phyloP scores from a whole-genome alignment of 2,797 vertebrate species.

The Anguilla megastoma region DNA sequence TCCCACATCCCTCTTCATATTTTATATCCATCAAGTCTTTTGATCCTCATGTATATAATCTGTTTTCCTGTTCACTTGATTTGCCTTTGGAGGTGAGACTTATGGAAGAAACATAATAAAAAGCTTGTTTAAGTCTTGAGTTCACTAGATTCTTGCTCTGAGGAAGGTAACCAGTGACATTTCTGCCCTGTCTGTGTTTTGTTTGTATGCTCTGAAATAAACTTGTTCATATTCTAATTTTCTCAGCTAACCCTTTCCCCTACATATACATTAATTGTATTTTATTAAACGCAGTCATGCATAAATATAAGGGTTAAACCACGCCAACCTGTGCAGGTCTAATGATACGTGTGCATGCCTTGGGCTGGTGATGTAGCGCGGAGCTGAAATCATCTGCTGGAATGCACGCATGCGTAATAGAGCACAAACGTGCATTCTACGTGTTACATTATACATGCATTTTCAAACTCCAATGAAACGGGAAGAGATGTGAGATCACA shows the following conservation, averaged over 20 bases:
- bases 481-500: too few relatives aligned
- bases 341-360: neutral
- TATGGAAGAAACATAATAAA: slow-evolving; percentile 58
- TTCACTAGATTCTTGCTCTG: slow-evolving; percentile 48
- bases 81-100: slow-evolving; percentile 65
- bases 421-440: neutral
- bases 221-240: slow-evolving; percentile 73
- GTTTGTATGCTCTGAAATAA: slow-evolving; percentile 83
- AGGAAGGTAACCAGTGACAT: slow-evolving; percentile 68
- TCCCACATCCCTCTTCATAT: slow-evolving; percentile 10
- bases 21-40: slow-evolving; percentile 14
- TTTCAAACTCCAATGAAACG: neutral
- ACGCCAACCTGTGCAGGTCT: neutral
- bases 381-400: neutral
- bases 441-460: too few relatives aligned
- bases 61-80: slow-evolving; percentile 64
- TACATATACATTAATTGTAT: neutral
- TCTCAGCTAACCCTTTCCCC: neutral
- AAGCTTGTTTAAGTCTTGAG: slow-evolving; percentile 65
- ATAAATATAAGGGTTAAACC: neutral
- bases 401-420: neutral
- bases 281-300: neutral
- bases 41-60: slow-evolving; percentile 58
- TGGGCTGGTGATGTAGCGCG: neutral
- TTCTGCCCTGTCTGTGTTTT: slow-evolving; percentile 78